Base-by-base conservation (phyloP, 1,140 invertebrate genomes). In the Portunus trituberculatus region DNA sequence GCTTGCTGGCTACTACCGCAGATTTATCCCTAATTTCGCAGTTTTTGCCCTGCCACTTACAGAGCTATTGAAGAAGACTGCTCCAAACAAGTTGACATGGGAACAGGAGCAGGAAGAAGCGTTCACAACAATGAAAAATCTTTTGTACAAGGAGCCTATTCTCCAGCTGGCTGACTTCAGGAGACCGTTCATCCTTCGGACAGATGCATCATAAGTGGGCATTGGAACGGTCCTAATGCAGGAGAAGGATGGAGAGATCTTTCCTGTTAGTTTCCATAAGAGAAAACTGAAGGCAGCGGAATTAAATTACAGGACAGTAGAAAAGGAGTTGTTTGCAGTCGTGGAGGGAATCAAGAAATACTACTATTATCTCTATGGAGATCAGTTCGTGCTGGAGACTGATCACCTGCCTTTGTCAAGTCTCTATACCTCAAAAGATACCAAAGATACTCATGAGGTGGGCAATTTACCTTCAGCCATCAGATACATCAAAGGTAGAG, bases 1-100 rank as follows among this genome's bases (percentile, higher is more conserved):
- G 16, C 39, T 91, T 10, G 46, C 45, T 3, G 89, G 89, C 14
- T 91, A 91, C n/a, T 91, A 91, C 46, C 32, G 89, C 1, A 91
- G 29, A 1, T 91, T 91, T 48, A 28, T 91, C 29, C 89, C 89
- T 29, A 48, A 46, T 29, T 91, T 91, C n/a, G 32, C 89, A 6
- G 31, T 48, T 6, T 12, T 91, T 14, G 89, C 31, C n/a, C 14
- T 45, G 4, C 89, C 89, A 16, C 45, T 91, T 2, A 2, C 4
- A 7, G 32, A 46, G 2, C 89, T 91, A n/a, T 10, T 48, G 32
- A 39, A n/a, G n/a, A 91, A 45, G n/a, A 4, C 4, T n/a, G 12
- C 39, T 25, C 89, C 89, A 6, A 48, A 39, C 46, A 48, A 91
- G 89, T 32, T 91, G 6, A 2, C 4, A 7, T 91, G 89, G 89